Conservation (phyloP, 1,140 invertebrate species). For the Megalopta genalis region DNA sequence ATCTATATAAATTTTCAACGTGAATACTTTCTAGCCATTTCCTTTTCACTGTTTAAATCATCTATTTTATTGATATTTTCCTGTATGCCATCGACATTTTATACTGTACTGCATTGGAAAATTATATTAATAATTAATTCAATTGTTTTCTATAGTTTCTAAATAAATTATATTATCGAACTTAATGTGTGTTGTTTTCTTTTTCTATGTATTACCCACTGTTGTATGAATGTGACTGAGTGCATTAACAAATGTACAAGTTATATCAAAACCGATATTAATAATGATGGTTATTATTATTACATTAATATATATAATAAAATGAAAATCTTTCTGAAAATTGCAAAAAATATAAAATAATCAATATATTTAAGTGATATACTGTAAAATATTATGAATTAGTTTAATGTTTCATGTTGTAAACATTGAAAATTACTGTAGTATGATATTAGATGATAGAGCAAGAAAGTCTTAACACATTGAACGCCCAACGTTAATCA, state of each 20-base stretch:
- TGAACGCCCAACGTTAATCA: too few relatives aligned
- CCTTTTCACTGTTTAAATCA: background rate
- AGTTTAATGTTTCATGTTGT: too few relatives aligned
- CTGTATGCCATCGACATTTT: background rate
- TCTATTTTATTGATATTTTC: background rate
- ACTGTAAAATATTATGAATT: too few relatives aligned
- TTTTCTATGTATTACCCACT: background rate
- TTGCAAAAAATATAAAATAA: too few relatives aligned
- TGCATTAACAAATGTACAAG: background rate
- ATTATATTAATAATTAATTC: too few relatives aligned
- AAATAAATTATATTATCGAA: conserved; percentile 43
- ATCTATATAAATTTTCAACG: background rate
- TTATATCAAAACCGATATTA: background rate
- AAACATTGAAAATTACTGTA: too few relatives aligned
- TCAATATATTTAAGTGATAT: too few relatives aligned
- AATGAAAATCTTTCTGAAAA: background rate
- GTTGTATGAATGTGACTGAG: background rate
- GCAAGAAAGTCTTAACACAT: too few relatives aligned
- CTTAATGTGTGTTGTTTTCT: background rate
- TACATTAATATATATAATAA: background rate
- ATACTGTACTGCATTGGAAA: background rate
- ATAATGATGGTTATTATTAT: background rate
- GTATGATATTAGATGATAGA: too few relatives aligned
- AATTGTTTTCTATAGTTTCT: conserved; percentile 14
- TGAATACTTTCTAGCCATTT: background rate